Evolutionary conservation across 1,140 invertebrate genomes (phyloP), one percentile per base, ranked within the genome.

Genomic region (Macrotrachela quadricornifera): DNA sequence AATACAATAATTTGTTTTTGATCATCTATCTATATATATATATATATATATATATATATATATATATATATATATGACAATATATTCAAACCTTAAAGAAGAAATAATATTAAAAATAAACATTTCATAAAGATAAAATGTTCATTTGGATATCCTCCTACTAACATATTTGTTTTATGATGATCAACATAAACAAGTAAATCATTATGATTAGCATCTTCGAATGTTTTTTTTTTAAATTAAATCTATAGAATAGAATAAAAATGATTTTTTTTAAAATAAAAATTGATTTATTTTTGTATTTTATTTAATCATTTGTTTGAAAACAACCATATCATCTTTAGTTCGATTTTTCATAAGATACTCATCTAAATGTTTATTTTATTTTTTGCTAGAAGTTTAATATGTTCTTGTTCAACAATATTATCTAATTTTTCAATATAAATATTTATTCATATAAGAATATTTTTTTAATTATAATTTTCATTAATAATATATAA

Each of bases 101-200:
- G 94, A 85, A 51, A 95, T 85, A 51, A 88, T 70, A 64, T 80
- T 88, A 18, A 85, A 82, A 41, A 86, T 83, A 9, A 88, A 87
- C 71, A 94, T 76, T 68, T 94, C 85, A 61, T 92, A 82, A 1
- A 96, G 71, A 61, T 82, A 81, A 95, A 94, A 14, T 77, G 70
- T 10, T 85, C 85, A 64, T 77, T 80, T 36, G 75, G 78, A 61
- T 82, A 87, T 10, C 81, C 83, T 51, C 79, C 78, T 1, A 87
- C 79, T 41, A 94, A 70, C 50, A 94, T 77, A 63, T 79, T 79
- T 12, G 77, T 79, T 10, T 74, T 76, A 66, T 91, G 82, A 66
- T 84, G 92, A 38, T 78, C 78, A 30, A 8, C 78, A 79, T 79
- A 45, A 81, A 74, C 45, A 56, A 40, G 17, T 37, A 51, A 48